Evolutionary conservation across 1,140 invertebrate genomes (phyloP).

Genomic region (Drosophila ananassae): DNA sequence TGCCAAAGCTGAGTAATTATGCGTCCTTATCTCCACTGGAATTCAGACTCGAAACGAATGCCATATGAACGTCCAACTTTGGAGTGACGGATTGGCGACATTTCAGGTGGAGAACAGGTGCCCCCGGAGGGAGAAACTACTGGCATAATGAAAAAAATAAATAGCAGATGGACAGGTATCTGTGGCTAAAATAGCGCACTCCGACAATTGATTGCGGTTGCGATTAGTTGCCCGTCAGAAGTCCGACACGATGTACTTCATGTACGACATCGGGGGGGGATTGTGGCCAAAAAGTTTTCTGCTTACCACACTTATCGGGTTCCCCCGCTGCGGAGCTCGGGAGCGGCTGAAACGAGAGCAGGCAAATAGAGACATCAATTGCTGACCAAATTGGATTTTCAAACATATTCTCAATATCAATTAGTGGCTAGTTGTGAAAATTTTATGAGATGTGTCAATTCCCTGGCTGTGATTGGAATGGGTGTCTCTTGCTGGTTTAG

Average conservation of each 20-base stretch:
- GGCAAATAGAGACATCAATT: constrained; percentile 15
- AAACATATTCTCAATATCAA: constrained; percentile 16
- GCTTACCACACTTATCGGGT: constrained; percentile 56
- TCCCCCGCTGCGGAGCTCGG: constrained; percentile 14
- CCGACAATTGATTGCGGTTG: constrained; percentile 12
- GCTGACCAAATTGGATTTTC: constrained; percentile 22
- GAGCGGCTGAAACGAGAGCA: constrained; percentile 37
- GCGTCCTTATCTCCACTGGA: constrained; percentile 13
- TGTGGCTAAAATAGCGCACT: background rate
- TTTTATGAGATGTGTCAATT: constrained; percentile 10
- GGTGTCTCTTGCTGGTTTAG: no score
- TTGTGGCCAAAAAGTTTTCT: constrained; percentile 1
- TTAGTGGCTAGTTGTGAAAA: constrained; percentile 16
- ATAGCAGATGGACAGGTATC: background rate
- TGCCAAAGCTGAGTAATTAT: constrained; percentile 19
- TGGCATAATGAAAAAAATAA: background rate
- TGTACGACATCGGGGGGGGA: background rate
- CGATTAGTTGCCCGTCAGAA: constrained; percentile 26
- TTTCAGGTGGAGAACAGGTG: background rate
- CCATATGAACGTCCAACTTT: constrained; percentile 1
- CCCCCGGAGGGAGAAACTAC: background rate
- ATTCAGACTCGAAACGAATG: constrained; percentile 1
- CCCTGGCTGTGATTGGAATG: background rate
- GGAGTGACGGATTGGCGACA: constrained; percentile 17
- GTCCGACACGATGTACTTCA: constrained; percentile 12